Base-by-base conservation (phyloP, 2,797 vertebrate genomes). In the Melanotaenia trifasciata region DNA sequence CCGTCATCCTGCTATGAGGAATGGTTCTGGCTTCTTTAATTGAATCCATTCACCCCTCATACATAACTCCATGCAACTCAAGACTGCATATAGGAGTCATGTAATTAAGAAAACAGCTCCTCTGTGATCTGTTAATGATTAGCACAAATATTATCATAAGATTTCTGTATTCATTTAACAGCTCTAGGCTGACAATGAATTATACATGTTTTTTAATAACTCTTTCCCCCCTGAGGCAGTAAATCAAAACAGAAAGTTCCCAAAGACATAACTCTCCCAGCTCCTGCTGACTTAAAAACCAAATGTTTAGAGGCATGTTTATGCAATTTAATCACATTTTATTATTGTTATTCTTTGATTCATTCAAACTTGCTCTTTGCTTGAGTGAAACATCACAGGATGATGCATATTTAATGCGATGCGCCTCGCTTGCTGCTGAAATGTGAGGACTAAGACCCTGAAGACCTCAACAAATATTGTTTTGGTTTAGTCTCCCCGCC, bases 121-220 rank as follows among this genome's bases (percentile, higher is more conserved):
- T 64, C 63, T 35, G 57, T 64, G 75, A 70, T 32, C 36, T 50
- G 56, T 65, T 71, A 74, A 64, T 59, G 50, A 69, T 28, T 45
- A 79, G 76, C 73, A 61, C 56, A 70, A 78, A 74, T 70, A 81
- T 66, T 66, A 74, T 72, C 59, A 68, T 51, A 54, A 47, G 24
- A 79, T 69, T 83, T 53, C 51, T 76, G 79, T 81, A 62, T 76
- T 61, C 69, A 78, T 77, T 83, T 76, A 84, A 69, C 64, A 72
- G 66, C 70, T 77, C 74, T 84, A 71, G 77, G 76, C 59, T 38
- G 67, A 38, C 14, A 26, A 78, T 88, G 45, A 86, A 90, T 90
- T 76, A 83, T 67, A 76, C 56, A 83, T 76, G 65, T 16, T 47
- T 60, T 85, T 69, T 63, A 79, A 71, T 76, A 81, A 57, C 5